Conservation (phyloP, 2,113 vertebrate genomes). For the Osmerus eperlanus region DNA sequence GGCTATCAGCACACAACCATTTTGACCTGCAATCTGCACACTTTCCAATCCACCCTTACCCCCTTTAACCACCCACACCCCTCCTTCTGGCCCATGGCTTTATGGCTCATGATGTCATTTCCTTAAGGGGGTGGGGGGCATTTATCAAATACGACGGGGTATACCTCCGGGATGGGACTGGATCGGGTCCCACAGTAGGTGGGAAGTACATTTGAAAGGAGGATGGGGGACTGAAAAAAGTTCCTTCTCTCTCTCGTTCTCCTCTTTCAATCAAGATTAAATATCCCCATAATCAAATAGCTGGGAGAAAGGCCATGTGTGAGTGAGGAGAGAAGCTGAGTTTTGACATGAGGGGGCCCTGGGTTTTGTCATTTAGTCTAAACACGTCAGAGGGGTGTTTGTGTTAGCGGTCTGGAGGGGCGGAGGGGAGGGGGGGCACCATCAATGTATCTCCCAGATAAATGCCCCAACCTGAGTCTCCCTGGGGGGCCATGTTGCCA, state of each 20-base stretch:
- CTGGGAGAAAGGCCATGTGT: constrained; percentile 65
- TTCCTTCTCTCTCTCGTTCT: constrained; percentile 41
- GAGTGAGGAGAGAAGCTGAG: constrained; percentile 50
- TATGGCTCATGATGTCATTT: constrained; percentile 75
- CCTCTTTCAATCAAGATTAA: constrained; percentile 74
- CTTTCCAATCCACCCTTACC: constrained; percentile 56
- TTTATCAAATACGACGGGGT: constrained; percentile 70
- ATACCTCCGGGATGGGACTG: constrained; percentile 62
- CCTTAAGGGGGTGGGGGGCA: constrained; percentile 55
- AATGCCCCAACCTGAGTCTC: constrained; percentile 63
- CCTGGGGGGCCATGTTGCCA: constrained; percentile 57
- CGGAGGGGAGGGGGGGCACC: constrained; percentile 47
- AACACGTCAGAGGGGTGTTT: constrained; percentile 71
- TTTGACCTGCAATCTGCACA: constrained; percentile 64
- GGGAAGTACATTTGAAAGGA: constrained; percentile 20
- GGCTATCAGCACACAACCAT: constrained; percentile 72
- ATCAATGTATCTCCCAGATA: constrained; percentile 68
- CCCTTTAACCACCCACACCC: constrained; percentile 3
- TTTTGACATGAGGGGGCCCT: constrained; percentile 64
- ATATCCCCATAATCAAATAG: constrained; percentile 70
- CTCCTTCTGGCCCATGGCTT: constrained; percentile 54
- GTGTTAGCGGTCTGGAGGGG: constrained; percentile 63
- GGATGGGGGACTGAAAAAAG: not conserved
- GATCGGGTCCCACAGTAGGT: constrained; percentile 61
- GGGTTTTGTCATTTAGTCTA: constrained; percentile 72